These are phyloP conservation scores for Leptopilina myrica DNA, from an alignment of 2,888 invertebrate genomes.

Conservation along the genomic window DNA sequence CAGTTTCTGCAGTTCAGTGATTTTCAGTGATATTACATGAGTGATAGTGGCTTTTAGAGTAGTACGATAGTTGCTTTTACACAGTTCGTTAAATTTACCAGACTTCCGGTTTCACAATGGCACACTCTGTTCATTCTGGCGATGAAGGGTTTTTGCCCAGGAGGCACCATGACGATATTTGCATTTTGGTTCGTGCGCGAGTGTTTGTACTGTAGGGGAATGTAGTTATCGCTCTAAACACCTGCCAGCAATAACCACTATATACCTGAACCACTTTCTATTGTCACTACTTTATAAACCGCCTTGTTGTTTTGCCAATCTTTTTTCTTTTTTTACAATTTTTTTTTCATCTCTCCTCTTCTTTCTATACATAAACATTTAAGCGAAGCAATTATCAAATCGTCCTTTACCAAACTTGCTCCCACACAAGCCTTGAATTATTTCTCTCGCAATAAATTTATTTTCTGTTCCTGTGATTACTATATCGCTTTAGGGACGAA, in stretches of 20 bases:
- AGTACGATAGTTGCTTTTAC: slow-evolving; percentile 28
- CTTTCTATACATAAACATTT: background rate
- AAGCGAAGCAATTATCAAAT: slow-evolving; percentile 1
- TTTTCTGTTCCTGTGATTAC: too few relatives aligned
- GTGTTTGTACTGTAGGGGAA: background rate
- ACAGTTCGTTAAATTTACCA: slow-evolving; percentile 40
- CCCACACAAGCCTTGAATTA: background rate
- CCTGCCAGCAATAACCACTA: slow-evolving; percentile 25
- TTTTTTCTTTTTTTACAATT: background rate
- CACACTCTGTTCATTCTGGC: slow-evolving; percentile 35
- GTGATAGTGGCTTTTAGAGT: slow-evolving; percentile 15
- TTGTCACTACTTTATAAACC: slow-evolving; percentile 13
- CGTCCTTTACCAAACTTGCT: background rate
- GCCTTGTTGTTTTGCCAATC: slow-evolving; percentile 25
- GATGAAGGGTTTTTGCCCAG: slow-evolving; percentile 26
- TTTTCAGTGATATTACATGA: slow-evolving; percentile 28
- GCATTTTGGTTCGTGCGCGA: slow-evolving; percentile 9
- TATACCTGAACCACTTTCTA: slow-evolving; percentile 27
- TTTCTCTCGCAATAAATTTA: background rate
- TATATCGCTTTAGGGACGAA: too few relatives aligned
- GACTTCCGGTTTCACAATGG: slow-evolving; percentile 41
- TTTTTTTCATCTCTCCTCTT: background rate
- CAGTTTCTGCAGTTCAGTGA: slow-evolving; percentile 27
- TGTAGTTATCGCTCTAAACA: slow-evolving; percentile 34
- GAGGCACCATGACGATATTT: slow-evolving; percentile 36